Conservation (phyloP, 2,113 vertebrate genomes). For the Semicossyphus pulcher region DNA sequence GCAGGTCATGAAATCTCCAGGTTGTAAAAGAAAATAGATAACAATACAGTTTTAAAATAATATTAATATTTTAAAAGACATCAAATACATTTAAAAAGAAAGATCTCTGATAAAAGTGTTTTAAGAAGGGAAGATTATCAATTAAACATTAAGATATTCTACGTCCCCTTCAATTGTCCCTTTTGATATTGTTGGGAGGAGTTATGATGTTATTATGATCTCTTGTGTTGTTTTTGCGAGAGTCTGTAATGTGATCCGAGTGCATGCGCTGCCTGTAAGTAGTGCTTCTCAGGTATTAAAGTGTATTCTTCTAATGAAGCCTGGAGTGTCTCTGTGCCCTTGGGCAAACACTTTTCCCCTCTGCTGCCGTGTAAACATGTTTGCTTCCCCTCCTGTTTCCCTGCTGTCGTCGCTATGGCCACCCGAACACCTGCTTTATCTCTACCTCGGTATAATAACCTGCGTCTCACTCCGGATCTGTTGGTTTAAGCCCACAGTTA, state of each 20-base stretch:
- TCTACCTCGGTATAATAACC: slow-evolving; percentile 19
- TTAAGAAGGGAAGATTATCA: no score
- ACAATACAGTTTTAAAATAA: no score
- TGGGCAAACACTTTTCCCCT: slow-evolving; percentile 56
- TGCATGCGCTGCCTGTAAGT: not conserved
- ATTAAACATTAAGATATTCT: not conserved
- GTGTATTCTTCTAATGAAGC: slow-evolving; percentile 56
- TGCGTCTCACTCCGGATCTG: slow-evolving; percentile 13
- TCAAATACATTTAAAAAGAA: no score
- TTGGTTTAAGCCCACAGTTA: not conserved
- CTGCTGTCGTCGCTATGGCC: slow-evolving; percentile 55
- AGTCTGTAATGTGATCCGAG: slow-evolving; percentile 14
- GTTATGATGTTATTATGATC: not conserved
- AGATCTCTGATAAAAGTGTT: no score
- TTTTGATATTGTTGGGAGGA: slow-evolving; percentile 27
- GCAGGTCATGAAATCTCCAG: no score
- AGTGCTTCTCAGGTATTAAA: slow-evolving; percentile 32
- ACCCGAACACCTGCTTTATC: slow-evolving; percentile 55
- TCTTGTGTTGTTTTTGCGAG: slow-evolving; percentile 1
- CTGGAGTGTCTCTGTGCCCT: slow-evolving; percentile 40
- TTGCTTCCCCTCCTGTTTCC: slow-evolving; percentile 67
- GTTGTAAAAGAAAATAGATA: no score
- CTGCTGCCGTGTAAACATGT: slow-evolving; percentile 72
- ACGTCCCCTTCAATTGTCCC: not conserved
- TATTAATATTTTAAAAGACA: no score